Percentiles rank a stretch among this genome's conserved stretches.
These are phyloP conservation scores for Branchipolynoe longqiensis DNA, from an alignment of 2,888 invertebrate genomes.

Conservation along the genomic window DNA sequence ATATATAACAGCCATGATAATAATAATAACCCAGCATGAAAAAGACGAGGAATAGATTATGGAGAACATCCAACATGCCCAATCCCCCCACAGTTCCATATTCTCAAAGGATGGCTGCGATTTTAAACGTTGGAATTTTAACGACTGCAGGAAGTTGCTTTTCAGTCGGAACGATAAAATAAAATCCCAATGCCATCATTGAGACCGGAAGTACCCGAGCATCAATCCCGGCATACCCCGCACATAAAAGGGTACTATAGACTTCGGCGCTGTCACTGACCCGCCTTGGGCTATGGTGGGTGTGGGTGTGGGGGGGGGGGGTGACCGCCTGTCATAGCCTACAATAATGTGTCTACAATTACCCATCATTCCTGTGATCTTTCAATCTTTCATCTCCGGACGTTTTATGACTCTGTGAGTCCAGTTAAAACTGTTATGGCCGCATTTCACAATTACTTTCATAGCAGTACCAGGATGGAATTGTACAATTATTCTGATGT, in stretches of 20 bases:
- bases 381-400: conserved; percentile 32
- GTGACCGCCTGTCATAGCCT: conserved; percentile 19
- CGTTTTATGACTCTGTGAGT: neutral
- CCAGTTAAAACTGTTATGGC: neutral
- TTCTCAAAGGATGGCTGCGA: no score
- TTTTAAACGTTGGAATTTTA: no score
- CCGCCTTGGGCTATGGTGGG: conserved; percentile 16
- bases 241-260: conserved; percentile 38
- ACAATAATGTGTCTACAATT: conserved; percentile 26
- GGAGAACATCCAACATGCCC: no score
- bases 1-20: no score
- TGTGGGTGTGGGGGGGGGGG: neutral
- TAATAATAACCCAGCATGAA: no score
- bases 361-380: conserved; percentile 45
- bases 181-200: conserved; percentile 26
- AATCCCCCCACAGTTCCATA: no score
- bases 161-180: conserved; percentile 35
- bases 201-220: conserved; percentile 29
- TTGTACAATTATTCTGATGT: no score
- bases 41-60: no score
- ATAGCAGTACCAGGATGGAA: no score
- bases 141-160: conserved; percentile 14
- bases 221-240: conserved; percentile 34
- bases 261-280: neutral
- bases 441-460: no score